Percentiles rank a stretch among this genome's conserved stretches.
Conservation (phyloP, 2,797 vertebrate genomes). For the Ataeniobius toweri region DNA sequence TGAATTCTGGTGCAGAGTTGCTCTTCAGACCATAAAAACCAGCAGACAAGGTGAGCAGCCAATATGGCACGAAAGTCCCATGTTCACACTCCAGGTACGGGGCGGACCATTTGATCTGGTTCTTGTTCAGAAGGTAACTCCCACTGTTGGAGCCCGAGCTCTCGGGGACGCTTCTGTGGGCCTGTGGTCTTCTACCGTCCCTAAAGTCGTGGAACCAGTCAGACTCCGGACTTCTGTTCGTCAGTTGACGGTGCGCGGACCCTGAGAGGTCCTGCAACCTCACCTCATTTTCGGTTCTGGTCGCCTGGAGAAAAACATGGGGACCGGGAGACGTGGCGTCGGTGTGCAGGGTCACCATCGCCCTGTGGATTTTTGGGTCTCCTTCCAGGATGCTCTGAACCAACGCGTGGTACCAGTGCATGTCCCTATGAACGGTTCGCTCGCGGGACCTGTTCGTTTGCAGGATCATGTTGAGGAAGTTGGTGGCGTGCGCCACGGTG, state of each 20-base stretch:
- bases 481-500: conserved; percentile 90
- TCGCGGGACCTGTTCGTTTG: conserved; percentile 90
- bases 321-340: conserved; percentile 82
- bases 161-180: conserved; percentile 73
- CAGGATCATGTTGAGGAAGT: conserved; percentile 92
- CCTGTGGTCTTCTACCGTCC: conserved; percentile 84
- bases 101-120: conserved; percentile 93
- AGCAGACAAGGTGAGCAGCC: conserved; percentile 93
- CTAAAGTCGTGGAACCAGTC: conserved; percentile 90
- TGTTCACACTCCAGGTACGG: conserved; percentile 94
- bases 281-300: conserved; percentile 84
- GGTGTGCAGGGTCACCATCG: conserved; percentile 87
- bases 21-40: conserved; percentile 90
- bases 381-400: conserved; percentile 91
- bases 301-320: conserved; percentile 92
- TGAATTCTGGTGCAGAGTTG: conserved; percentile 90
- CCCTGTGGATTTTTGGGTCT: conserved; percentile 91
- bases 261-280: conserved; percentile 88
- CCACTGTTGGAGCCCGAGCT: conserved; percentile 67
- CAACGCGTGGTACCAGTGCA: conserved; percentile 92
- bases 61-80: conserved; percentile 91
- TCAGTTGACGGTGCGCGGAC: conserved; percentile 81
- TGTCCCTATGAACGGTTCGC: conserved; percentile 84
- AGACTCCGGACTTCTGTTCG: conserved; percentile 82
- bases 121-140: conserved; percentile 83